phyloP scores from a whole-genome alignment of 2,113 vertebrate genomes.

The Eidolon helvum region DNA sequence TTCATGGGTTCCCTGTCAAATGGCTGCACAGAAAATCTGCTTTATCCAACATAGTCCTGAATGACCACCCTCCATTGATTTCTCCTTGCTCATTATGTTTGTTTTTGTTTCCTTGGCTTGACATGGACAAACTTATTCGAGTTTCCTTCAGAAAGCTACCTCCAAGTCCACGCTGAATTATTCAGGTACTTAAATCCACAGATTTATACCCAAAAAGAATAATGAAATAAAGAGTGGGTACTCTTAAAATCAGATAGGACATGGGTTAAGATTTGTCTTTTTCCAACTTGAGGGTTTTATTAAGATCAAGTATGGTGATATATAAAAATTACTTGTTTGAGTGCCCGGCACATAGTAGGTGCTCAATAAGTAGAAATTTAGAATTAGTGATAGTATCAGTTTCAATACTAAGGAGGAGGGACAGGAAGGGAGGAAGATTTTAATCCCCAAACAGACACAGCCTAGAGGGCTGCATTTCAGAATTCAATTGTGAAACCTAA shows the following conservation, averaged over 20 bases:
- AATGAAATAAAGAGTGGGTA: neutral
- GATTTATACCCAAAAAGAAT: neutral
- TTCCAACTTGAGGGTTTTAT: neutral
- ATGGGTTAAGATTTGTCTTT: constrained; percentile 6
- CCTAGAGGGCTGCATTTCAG: constrained; percentile 48
- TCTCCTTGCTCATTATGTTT: neutral
- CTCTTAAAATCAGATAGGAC: neutral
- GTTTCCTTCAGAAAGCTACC: neutral
- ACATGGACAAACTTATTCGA: neutral
- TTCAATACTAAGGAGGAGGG: neutral
- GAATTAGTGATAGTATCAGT: constrained; percentile 33
- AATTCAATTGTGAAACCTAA: constrained; percentile 64
- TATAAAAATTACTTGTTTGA: neutral
- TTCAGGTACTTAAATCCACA: neutral
- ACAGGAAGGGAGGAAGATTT: neutral
- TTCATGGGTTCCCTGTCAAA: neutral
- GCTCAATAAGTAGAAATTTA: neutral
- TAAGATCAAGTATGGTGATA: neutral
- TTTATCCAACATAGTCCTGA: neutral
- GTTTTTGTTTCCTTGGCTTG: neutral
- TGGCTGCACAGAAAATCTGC: neutral
- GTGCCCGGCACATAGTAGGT: neutral
- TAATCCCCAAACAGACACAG: constrained; percentile 41
- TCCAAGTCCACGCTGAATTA: neutral
- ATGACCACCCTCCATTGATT: neutral